A percentile compares a stretch with the other conserved stretches of the same genome.
Conservation (phyloP, 1,140 invertebrate genomes). For the Thaumatotibia leucotreta region DNA sequence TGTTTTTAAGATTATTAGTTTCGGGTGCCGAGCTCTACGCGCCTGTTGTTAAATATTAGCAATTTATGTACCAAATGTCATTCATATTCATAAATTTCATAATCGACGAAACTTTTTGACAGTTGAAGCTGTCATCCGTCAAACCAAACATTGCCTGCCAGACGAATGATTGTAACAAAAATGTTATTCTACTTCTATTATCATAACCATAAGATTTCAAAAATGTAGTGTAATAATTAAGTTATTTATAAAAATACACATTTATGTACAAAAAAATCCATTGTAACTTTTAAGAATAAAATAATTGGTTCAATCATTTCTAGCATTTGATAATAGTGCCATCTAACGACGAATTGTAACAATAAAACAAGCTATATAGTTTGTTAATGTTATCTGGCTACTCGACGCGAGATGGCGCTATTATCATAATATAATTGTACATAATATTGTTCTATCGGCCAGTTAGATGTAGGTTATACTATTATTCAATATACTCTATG, state of each 20-base stretch:
- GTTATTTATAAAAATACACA: too few relatives aligned
- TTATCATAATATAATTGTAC: background rate
- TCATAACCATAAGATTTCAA: too few relatives aligned
- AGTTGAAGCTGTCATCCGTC: background rate
- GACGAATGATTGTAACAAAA: background rate
- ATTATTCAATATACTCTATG: too few relatives aligned
- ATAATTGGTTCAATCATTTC: too few relatives aligned
- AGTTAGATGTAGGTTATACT: too few relatives aligned
- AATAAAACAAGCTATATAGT: background rate
- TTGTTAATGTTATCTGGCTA: background rate
- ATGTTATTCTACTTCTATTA: background rate
- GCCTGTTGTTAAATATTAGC: background rate
- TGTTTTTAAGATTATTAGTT: background rate
- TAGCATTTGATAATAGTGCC: background rate
- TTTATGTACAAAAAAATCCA: too few relatives aligned
- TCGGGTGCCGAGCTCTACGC: background rate
- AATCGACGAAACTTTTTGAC: background rate
- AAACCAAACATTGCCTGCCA: background rate
- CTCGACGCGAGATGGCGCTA: conserved; percentile 6
- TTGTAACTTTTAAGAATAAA: too few relatives aligned
- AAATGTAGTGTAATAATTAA: background rate
- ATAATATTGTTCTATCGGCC: too few relatives aligned
- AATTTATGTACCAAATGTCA: background rate
- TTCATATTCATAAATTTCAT: too few relatives aligned
- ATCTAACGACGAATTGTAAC: background rate